Percentiles rank a stretch among this genome's conserved stretches.
These are phyloP conservation scores for Volucella bombylans DNA, from an alignment of 2,888 invertebrate genomes.

Conservation along the genomic window DNA sequence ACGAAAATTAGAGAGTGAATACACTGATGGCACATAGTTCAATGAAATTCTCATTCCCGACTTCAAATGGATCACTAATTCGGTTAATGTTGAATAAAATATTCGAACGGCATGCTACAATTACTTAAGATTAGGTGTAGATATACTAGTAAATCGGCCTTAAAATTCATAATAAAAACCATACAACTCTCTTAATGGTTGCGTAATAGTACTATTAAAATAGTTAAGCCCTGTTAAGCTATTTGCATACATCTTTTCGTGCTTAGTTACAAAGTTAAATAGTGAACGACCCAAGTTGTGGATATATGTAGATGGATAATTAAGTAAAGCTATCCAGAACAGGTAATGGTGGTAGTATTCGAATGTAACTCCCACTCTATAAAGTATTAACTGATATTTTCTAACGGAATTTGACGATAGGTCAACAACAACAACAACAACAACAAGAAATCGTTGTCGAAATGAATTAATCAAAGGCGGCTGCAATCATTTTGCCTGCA, in stretches of 20 bases:
- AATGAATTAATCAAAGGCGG: conserved; percentile 40
- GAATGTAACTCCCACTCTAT: conserved; percentile 13
- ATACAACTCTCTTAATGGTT: background rate
- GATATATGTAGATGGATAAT: background rate
- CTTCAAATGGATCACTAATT: too few relatives aligned
- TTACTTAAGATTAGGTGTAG: background rate
- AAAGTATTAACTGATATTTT: conserved; percentile 31
- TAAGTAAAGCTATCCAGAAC: conserved; percentile 42
- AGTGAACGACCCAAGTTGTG: background rate
- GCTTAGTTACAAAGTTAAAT: background rate
- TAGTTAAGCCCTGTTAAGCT: conserved; percentile 14
- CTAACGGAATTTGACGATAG: conserved; percentile 55
- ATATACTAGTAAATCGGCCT: background rate
- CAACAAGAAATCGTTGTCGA: conserved; percentile 21
- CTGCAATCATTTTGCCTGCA: conserved; percentile 43
- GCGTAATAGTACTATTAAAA: conserved; percentile 16
- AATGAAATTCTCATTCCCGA: background rate
- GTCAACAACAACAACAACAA: conserved; percentile 49
- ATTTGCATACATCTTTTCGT: conserved; percentile 6
- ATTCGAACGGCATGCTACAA: background rate
- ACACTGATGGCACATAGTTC: background rate
- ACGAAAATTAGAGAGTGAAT: too few relatives aligned
- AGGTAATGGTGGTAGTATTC: background rate
- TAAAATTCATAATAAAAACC: conserved; percentile 12
- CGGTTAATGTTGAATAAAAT: background rate